Base-by-base conservation (phyloP, 2,888 invertebrate genomes). In the Drosophila testacea region DNA sequence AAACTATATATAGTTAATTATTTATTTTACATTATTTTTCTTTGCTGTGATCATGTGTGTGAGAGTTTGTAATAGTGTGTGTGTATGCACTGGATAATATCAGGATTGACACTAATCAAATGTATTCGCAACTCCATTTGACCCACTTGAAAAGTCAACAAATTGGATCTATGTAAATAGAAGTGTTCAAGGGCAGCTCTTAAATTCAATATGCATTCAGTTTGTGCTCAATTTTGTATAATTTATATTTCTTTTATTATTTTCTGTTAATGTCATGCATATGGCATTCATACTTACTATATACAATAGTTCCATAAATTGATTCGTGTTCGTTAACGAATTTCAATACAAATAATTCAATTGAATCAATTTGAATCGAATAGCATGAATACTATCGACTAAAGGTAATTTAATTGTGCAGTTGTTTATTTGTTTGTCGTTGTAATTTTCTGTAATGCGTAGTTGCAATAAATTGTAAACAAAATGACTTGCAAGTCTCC, bases 401-500 rank as follows among this genome's bases (percentile, higher is more conserved):
- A 39, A 55, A 61, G 36, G 41, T 56, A 59, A 41, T 47, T 57
- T 11, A 47, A 67, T 59, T 59, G 46, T 55, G 22, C 10, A 32
- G 1, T 39, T n/a, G 11, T 7, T 22, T 30, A 7, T 44, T 34
- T 4, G 4, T 7, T 6, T 55, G 16, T 13, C 16, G 16, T 22
- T 22, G 22, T 22, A 30, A 22, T 42, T 42, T 10, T 4, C 11
- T 50, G 34, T 11, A 48, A 54, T 65, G 51, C 34, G 22, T 16
- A 41, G 7, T 7, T 42, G n/a, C 22, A 41, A 41, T 16, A 22
- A 4, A 10, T 16, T 42, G 57, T 44, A 28, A 28, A 16, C n/a
- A 75, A 69, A 64, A 80, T 82, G 82, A 73, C 63, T 76, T 70
- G 79, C 63, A 71, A 81, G 57, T 59, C 78, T 46, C 54, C 81